These are phyloP conservation scores for Stegodyphus mimosarum DNA, from an alignment of 1,140 invertebrate genomes.

Conservation along the genomic window DNA sequence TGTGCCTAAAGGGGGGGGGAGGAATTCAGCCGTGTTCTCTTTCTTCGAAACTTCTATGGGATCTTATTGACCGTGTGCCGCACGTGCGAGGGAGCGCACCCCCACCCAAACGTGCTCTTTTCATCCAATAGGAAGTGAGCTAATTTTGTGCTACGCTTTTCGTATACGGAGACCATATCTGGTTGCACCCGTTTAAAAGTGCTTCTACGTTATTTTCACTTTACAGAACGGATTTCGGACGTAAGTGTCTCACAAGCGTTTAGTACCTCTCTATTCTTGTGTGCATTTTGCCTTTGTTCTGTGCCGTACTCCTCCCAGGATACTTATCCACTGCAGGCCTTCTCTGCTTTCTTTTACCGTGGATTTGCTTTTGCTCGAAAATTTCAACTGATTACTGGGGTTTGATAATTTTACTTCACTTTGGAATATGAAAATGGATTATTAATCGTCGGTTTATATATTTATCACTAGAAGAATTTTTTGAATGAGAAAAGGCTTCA, in stretches of 20 bases:
- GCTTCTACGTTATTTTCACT: constrained; percentile 52
- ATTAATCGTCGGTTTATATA: too few relatives aligned
- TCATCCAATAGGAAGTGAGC: constrained; percentile 39
- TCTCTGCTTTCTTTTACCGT: neutral
- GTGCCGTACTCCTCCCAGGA: neutral
- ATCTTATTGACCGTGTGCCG: constrained; percentile 38
- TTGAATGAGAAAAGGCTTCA: too few relatives aligned
- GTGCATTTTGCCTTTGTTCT: neutral
- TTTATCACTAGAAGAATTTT: too few relatives aligned
- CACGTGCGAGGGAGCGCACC: constrained; percentile 2
- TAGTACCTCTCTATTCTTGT: constrained; percentile 10
- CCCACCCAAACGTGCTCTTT: constrained; percentile 2
- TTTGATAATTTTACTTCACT: constrained; percentile 11
- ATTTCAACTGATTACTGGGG: neutral
- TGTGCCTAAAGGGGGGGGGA: neutral
- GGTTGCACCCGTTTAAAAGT: constrained; percentile 54
- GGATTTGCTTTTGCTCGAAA: neutral
- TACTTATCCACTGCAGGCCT: neutral
- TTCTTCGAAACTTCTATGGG: constrained; percentile 20
- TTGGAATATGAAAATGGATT: too few relatives aligned
- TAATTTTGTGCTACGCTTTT: constrained; percentile 47
- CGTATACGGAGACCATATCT: constrained; percentile 56
- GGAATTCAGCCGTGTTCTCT: neutral
- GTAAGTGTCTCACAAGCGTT: constrained; percentile 30
- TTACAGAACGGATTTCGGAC: constrained; percentile 59